A percentile compares a stretch with the other conserved stretches of the same genome.
phyloP scores from a whole-genome alignment of 2,888 invertebrate species.

The Scaptomyza tumidula region DNA sequence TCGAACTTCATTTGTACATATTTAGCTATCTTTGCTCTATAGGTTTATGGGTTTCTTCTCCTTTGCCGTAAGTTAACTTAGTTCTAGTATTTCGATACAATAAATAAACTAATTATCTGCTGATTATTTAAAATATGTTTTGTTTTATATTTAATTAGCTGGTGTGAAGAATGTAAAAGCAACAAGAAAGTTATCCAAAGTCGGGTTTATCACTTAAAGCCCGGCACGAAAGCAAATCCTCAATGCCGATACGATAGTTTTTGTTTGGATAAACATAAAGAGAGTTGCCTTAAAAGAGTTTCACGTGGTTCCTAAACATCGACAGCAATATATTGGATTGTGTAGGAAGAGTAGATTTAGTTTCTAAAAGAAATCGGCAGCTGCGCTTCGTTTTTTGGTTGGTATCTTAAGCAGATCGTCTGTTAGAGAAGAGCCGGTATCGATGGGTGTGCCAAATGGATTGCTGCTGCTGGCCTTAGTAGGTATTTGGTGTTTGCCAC shows the following conservation, averaged over 20 bases:
- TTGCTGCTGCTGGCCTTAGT: constrained; percentile 5
- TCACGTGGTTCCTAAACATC: too few species aligned
- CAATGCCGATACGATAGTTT: too few species aligned
- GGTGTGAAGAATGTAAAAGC: too few species aligned
- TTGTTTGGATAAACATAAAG: too few species aligned
- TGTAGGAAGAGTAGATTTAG: not conserved
- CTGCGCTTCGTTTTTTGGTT: constrained; percentile 90
- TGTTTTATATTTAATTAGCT: too few species aligned
- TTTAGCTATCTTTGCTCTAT: not conserved
- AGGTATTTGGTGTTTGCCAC: constrained; percentile 23
- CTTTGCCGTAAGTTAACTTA: not conserved
- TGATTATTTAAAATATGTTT: not conserved
- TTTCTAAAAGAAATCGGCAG: constrained; percentile 91
- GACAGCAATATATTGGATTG: too few species aligned
- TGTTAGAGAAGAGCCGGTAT: constrained; percentile 86
- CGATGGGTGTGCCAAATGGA: constrained; percentile 34
- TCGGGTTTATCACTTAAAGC: too few species aligned
- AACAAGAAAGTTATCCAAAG: too few species aligned
- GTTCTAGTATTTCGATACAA: not conserved
- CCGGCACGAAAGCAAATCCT: too few species aligned
- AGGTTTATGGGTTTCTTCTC: constrained; percentile 17
- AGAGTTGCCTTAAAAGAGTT: too few species aligned
- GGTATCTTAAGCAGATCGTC: constrained; percentile 94
- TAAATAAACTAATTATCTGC: not conserved
- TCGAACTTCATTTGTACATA: not conserved